Percentiles rank a stretch among this genome's conserved stretches.
Evolutionary conservation across 2,113 vertebrate genomes (phyloP).

Genomic region (Pluvialis apricaria): DNA sequence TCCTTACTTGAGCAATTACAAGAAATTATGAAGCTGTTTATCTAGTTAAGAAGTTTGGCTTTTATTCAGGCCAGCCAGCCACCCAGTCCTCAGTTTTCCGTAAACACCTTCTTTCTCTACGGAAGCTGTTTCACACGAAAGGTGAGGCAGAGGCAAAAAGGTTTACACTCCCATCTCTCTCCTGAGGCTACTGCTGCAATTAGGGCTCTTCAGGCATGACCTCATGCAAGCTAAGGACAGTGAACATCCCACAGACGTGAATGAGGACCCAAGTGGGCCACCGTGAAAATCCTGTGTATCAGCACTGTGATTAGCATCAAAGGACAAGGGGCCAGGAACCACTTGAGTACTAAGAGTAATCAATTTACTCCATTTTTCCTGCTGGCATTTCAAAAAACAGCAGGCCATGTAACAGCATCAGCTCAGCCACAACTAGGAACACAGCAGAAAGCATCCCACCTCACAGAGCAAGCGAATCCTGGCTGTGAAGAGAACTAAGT

Average conservation of each 20-base stretch:
- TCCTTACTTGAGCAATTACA: background rate
- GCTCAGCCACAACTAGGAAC: background rate
- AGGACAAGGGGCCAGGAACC: background rate
- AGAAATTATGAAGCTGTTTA: background rate
- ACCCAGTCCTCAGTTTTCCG: background rate
- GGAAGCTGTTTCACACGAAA: background rate
- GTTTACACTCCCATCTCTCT: background rate
- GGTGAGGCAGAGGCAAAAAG: background rate
- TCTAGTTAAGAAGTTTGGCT: background rate
- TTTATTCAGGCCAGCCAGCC: background rate
- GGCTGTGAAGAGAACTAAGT: background rate
- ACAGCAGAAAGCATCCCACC: background rate
- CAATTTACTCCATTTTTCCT: background rate
- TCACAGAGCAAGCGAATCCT: background rate
- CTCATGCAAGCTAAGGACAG: background rate
- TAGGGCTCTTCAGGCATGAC: background rate
- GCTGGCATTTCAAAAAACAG: background rate
- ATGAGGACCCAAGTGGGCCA: background rate
- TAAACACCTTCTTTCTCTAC: background rate
- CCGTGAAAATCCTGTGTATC: background rate
- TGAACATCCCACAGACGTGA: background rate
- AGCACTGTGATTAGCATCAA: background rate
- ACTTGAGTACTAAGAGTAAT: background rate
- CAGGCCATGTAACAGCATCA: background rate
- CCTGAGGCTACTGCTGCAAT: background rate